Conservation (phyloP, 2,888 invertebrate genomes). For the Ormyrus labotus region DNA sequence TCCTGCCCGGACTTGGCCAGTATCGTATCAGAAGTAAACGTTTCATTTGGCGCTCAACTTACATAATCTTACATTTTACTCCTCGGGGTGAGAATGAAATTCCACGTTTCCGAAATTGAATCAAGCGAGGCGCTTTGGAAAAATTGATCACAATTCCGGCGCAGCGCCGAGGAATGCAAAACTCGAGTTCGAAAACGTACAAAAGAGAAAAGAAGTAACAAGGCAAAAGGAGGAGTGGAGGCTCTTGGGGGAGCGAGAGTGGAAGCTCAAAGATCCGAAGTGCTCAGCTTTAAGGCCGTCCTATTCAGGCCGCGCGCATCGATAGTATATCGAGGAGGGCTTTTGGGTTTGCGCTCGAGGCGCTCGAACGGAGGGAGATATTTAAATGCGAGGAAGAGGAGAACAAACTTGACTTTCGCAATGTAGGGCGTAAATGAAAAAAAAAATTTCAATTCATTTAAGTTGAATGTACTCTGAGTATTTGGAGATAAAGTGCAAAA, state of each 20-base stretch:
- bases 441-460: too few species aligned
- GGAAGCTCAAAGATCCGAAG: constrained; percentile 41
- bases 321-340: constrained; percentile 51
- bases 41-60: too few species aligned
- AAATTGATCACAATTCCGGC: constrained; percentile 37
- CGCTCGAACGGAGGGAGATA: constrained; percentile 12
- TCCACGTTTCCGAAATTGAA: constrained; percentile 24
- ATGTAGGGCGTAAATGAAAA: too few species aligned
- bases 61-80: too few species aligned
- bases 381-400: constrained; percentile 42
- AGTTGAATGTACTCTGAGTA: too few species aligned
- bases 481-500: too few species aligned
- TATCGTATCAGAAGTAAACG: too few species aligned
- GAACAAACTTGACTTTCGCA: background rate
- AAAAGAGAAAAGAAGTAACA: constrained; percentile 11
- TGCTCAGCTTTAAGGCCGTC: constrained; percentile 48
- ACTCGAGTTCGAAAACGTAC: background rate
- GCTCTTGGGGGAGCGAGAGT: background rate
- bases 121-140: background rate
- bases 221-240: constrained; percentile 11
- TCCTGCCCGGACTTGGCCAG: too few species aligned
- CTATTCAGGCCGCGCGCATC: constrained; percentile 45
- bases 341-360: constrained; percentile 46
- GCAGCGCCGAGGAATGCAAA: background rate
- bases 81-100: constrained; percentile 19